Conservation (phyloP, 2,888 invertebrate genomes). For the Leptinotarsa tumamoca region DNA sequence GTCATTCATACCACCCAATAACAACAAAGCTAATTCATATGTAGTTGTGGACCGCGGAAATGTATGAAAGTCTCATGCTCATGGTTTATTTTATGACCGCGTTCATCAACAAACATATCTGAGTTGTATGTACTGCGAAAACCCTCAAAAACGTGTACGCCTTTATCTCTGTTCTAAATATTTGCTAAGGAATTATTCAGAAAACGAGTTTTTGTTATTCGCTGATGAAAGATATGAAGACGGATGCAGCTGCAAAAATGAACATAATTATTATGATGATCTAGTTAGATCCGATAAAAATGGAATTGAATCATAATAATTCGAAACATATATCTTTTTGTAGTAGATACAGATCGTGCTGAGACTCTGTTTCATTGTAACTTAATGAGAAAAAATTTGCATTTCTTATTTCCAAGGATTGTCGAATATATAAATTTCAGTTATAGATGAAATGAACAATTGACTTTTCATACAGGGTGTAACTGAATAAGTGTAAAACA, state of each 20-base stretch:
- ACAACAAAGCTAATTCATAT: conserved; percentile 20
- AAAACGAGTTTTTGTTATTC: conserved; percentile 14
- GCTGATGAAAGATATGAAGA: conserved; percentile 2
- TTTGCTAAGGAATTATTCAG: conserved; percentile 21
- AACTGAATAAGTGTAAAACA: too few relatives aligned
- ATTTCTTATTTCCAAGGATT: too few relatives aligned
- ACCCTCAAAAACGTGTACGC: conserved; percentile 13
- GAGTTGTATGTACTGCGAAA: conserved; percentile 13
- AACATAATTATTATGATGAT: neutral
- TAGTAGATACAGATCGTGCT: too few relatives aligned
- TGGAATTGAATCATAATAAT: too few relatives aligned
- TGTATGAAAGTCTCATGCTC: conserved; percentile 12
- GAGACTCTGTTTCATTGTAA: too few relatives aligned
- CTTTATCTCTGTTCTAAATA: conserved; percentile 6
- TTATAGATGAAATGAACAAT: too few relatives aligned
- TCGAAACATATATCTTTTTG: too few relatives aligned
- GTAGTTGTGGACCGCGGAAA: conserved; percentile 24
- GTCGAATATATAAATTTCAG: too few relatives aligned
- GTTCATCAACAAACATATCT: conserved; percentile 22
- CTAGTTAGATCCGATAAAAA: neutral
- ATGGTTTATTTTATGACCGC: conserved; percentile 20
- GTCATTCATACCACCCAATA: neutral
- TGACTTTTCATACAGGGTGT: too few relatives aligned
- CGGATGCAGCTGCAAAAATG: neutral
- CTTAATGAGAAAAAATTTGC: too few relatives aligned